Evolutionary conservation across 2,113 vertebrate genomes (phyloP).

Genomic region (Antigone vipio): DNA sequence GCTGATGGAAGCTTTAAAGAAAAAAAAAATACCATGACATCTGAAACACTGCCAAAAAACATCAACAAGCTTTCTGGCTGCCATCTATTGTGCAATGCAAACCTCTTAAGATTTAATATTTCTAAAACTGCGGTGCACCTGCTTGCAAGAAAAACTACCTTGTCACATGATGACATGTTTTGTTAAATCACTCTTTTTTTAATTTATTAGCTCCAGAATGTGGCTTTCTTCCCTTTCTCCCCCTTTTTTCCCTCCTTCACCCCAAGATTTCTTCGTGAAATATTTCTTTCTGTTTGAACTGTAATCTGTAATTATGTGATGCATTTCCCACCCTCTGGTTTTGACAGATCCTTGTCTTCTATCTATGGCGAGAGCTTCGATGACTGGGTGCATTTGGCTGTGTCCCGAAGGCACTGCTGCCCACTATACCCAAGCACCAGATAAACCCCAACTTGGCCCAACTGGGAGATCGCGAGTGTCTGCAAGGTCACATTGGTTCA

Average conservation of each 20-base stretch:
- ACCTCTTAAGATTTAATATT: slow-evolving; percentile 68
- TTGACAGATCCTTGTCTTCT: not conserved
- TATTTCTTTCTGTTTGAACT: not conserved
- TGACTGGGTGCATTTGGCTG: not conserved
- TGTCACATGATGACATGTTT: slow-evolving; percentile 31
- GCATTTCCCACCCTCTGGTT: not conserved
- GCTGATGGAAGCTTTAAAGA: slow-evolving; percentile 77
- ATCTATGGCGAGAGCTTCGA: not conserved
- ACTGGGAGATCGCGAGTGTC: not conserved
- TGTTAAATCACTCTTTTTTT: not conserved
- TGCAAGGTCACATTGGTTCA: not conserved
- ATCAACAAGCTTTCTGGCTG: slow-evolving; percentile 69
- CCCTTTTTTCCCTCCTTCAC: not conserved
- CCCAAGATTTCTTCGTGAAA: slow-evolving; percentile 1
- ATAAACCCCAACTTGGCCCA: slow-evolving; percentile 1
- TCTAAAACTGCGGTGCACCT: slow-evolving; percentile 67
- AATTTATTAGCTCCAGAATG: slow-evolving; percentile 17
- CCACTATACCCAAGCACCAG: not conserved
- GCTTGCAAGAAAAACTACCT: slow-evolving; percentile 65
- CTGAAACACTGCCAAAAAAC: slow-evolving; percentile 72
- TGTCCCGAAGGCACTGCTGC: not conserved
- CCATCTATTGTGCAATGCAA: slow-evolving; percentile 68
- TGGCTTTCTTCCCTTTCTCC: not conserved
- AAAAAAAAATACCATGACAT: slow-evolving; percentile 67
- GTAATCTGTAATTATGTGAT: not conserved